Conservation (phyloP, 2,888 invertebrate genomes). For the Macrophya annulata region DNA sequence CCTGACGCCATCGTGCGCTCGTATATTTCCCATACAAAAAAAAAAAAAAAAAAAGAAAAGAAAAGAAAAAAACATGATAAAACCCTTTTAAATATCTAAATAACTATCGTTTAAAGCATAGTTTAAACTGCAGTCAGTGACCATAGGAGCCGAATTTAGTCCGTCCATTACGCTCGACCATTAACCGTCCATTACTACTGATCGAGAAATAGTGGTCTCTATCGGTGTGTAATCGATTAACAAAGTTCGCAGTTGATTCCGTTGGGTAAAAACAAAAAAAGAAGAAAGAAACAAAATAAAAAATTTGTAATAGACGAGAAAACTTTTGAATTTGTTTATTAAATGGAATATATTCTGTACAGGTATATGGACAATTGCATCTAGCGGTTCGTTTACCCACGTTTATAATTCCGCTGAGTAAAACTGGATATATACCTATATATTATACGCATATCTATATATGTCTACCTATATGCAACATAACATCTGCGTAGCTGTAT, state of each 20-base stretch:
- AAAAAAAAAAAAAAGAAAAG: too few relatives aligned
- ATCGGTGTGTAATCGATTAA: not conserved
- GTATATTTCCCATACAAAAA: not conserved
- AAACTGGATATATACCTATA: not conserved
- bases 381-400: too few relatives aligned
- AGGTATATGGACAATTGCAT: not conserved
- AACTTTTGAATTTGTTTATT: not conserved
- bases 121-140: not conserved
- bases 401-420: too few relatives aligned
- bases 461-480: not conserved
- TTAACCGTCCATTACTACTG: constrained; percentile 34
- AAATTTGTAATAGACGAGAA: not conserved
- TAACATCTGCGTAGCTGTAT: not conserved
- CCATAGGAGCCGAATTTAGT: not conserved
- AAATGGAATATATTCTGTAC: not conserved
- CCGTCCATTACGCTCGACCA: constrained; percentile 18
- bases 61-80: not conserved
- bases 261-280: not conserved
- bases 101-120: not conserved
- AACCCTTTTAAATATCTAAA: not conserved
- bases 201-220: constrained; percentile 4
- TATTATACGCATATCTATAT: too few relatives aligned
- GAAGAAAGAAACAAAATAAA: not conserved
- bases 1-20: not conserved
- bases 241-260: not conserved